These are phyloP conservation scores for Parauchenoglanis punctatus DNA, from an alignment of 2,797 vertebrate genomes.

Conservation along the genomic window DNA sequence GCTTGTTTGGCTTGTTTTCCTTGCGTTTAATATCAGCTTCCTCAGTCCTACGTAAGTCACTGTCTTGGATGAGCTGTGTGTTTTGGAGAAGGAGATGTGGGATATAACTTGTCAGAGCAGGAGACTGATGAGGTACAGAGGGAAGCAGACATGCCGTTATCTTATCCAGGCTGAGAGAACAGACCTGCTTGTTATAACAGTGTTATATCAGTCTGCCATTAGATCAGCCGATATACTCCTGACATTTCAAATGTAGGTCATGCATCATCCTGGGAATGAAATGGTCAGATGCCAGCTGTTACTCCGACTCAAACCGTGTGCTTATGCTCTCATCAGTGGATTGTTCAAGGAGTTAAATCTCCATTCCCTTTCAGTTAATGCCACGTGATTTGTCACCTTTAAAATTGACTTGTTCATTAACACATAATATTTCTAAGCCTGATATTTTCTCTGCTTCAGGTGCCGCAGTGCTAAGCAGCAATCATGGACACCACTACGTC, in stretches of 20 bases:
- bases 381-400: background rate
- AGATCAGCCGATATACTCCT: conserved; percentile 9
- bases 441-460: conserved; percentile 30
- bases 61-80: conserved; percentile 8
- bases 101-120: conserved; percentile 1
- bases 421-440: background rate
- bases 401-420: background rate
- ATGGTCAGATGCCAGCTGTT: conserved; percentile 12
- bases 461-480: conserved; percentile 45
- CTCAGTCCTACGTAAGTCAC: conserved; percentile 1
- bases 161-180: background rate
- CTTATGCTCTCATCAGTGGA: background rate
- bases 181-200: conserved; percentile 7
- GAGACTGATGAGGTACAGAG: conserved; percentile 4
- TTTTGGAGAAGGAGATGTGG: conserved; percentile 9
- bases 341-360: background rate
- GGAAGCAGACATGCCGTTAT: conserved; percentile 25
- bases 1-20: conserved; percentile 26
- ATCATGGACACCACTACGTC: conserved; percentile 80
- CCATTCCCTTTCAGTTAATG: background rate
- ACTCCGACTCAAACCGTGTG: background rate
- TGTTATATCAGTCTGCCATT: conserved; percentile 1
- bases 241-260: conserved; percentile 36
- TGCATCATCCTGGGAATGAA: conserved; percentile 1
- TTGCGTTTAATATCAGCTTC: conserved; percentile 18